Evolutionary conservation across 92 coral and sea anemone genomes (phyloP).

Genomic region (Epizoanthus fatuus): DNA sequence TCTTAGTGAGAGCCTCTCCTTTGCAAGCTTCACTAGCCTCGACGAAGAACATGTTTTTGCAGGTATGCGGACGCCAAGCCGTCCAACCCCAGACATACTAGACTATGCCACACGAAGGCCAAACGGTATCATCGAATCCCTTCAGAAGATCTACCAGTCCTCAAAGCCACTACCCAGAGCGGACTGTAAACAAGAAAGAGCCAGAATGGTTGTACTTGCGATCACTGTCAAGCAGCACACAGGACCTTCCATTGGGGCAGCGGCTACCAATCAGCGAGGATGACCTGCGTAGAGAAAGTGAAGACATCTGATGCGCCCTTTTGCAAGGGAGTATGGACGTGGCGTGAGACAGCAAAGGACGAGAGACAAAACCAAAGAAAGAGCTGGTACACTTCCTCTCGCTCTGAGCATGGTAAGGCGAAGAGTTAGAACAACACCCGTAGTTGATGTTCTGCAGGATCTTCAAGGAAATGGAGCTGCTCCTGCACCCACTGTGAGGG

Average conservation of each 20-base stretch:
- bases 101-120: conserved; percentile 62
- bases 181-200: conserved; percentile 40
- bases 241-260: background rate
- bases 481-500: too few relatives aligned
- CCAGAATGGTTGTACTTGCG: conserved; percentile 54
- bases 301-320: background rate
- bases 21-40: conserved; percentile 62
- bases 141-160: conserved; percentile 62
- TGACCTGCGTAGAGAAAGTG: conserved; percentile 17
- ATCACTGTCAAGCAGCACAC: too few relatives aligned
- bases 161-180: conserved; percentile 64
- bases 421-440: background rate
- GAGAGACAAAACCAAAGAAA: conserved; percentile 57
- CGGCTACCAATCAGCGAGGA: background rate
- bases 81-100: conserved; percentile 62
- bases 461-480: conserved; percentile 4
- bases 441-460: conserved; percentile 33
- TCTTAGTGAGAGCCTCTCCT: conserved; percentile 35
- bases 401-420: conserved; percentile 56
- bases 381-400: conserved; percentile 52
- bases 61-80: conserved; percentile 55
- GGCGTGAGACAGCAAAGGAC: conserved; percentile 65
- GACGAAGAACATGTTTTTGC: conserved; percentile 64
- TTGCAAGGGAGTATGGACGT: conserved; percentile 47
- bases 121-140: conserved; percentile 60